A percentile compares a stretch with the other conserved stretches of the same genome.
These are phyloP conservation scores for Oscheius sp. DNA, from an alignment of 2,888 invertebrate species.

Conservation along the genomic window DNA sequence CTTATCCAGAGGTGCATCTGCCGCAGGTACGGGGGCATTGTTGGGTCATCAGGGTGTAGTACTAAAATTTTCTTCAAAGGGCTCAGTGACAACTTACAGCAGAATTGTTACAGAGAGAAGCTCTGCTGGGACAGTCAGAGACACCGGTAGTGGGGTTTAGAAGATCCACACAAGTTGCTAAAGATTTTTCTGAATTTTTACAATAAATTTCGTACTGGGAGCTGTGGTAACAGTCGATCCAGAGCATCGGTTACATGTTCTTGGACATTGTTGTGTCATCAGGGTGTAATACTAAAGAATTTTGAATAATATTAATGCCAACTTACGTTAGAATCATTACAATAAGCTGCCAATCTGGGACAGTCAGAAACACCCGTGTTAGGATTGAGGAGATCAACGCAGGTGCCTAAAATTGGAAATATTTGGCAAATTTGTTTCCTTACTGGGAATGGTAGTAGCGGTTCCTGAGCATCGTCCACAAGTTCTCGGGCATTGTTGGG, in stretches of 20 bases:
- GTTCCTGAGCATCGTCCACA: conserved; percentile 50
- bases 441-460: conserved; percentile 7
- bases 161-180: conserved; percentile 6
- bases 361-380: conserved; percentile 14
- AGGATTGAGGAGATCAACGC: conserved; percentile 12
- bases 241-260: background rate
- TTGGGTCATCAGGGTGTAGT: background rate
- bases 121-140: conserved; percentile 1
- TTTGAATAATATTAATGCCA: too few relatives aligned
- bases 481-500: conserved; percentile 44
- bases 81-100: background rate
- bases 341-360: background rate
- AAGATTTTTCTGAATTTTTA: too few relatives aligned
- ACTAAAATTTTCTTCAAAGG: too few relatives aligned
- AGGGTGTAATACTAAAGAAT: conserved; percentile 26
- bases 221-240: background rate
- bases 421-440: too few relatives aligned
- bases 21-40: conserved; percentile 22
- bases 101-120: conserved; percentile 2
- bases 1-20: background rate
- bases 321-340: background rate
- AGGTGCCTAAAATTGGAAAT: background rate
- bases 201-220: conserved; percentile 4
- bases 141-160: conserved; percentile 7
- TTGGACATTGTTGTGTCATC: conserved; percentile 9